Base-by-base conservation (phyloP, 1,140 invertebrate genomes). In the Drosophila obscura region DNA sequence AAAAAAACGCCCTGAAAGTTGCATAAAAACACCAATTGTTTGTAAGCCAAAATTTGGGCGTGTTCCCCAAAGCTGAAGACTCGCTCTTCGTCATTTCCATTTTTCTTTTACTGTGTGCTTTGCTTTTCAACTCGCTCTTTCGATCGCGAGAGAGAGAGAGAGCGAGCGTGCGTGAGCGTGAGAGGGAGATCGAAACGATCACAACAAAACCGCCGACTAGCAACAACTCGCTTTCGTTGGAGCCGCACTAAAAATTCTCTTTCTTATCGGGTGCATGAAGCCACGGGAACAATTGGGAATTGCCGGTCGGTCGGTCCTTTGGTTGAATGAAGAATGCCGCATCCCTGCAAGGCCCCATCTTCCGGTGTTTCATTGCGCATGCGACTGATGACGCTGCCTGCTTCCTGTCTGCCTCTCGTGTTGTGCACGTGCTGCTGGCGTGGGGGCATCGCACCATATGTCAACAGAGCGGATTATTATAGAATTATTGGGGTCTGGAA, bases 21-120 rank as follows among this genome's bases (percentile, higher is more conserved):
- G 53, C 49, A 69, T 66, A 73, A 77, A 85, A 80, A 39, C 67
- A 19, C 8, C 19, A 51, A 73, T 77, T 83, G 74, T 52, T 65
- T 69, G 48, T 79, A 79, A 88, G 79, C 83, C 83, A 83, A 66
- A 80, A 57, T 87, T 87, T 73, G 83, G 83, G 83, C 83, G 83
- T 87, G 83, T 88, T 79, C 83, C 84, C 72, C 83, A 82, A 77
- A 76, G 83, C 49, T 83, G 83, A 56, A 73, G 66, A 87, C 82
- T 87, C 75, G 78, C 85, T 71, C 67, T 53, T 53, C 51, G 51
- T 41, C 31, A 41, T 39, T 26, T 71, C 45, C 83, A 73, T 82
- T 87, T 39, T 73, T 76, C 49, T 68, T 74, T 88, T 81, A 57
- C 43, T 51, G 71, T 60, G 59, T 78, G 62, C 51, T 76, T 84